Evolutionary conservation across 1,140 invertebrate species (phyloP).

Genomic region (Chelonus insularis): DNA sequence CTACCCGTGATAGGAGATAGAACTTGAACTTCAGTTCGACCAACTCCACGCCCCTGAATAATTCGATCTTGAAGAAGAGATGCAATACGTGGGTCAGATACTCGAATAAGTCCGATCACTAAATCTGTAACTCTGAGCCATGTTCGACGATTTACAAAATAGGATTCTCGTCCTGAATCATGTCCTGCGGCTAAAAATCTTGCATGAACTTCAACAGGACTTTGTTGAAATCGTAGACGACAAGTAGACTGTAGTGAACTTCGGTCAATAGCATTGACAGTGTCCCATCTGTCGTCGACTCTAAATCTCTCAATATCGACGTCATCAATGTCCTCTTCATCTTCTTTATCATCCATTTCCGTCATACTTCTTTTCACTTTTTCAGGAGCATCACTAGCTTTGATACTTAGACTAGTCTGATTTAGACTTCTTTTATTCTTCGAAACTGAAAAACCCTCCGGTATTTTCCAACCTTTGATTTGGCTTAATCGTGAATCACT

Average conservation of each 20-base stretch:
- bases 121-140: slow-evolving; percentile 88
- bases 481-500: slow-evolving; percentile 88
- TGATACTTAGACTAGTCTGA: slow-evolving; percentile 31
- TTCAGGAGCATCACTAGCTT: slow-evolving; percentile 21
- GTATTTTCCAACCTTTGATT: slow-evolving; percentile 86
- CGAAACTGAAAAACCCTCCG: slow-evolving; percentile 67
- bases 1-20: slow-evolving; percentile 89
- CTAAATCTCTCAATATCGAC: slow-evolving; percentile 38
- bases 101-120: slow-evolving; percentile 78
- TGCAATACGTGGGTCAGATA: slow-evolving; percentile 88
- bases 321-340: slow-evolving; percentile 40
- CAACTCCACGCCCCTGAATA: slow-evolving; percentile 84
- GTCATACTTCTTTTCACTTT: slow-evolving; percentile 38
- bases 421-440: slow-evolving; percentile 57
- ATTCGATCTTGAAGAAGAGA: slow-evolving; percentile 77
- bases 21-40: slow-evolving; percentile 90
- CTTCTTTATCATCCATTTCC: slow-evolving; percentile 35
- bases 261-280: slow-evolving; percentile 56
- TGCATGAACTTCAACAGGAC: slow-evolving; percentile 86
- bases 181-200: slow-evolving; percentile 88
- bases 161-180: slow-evolving; percentile 86
- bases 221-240: slow-evolving; percentile 85
- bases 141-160: slow-evolving; percentile 85
- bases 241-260: slow-evolving; percentile 63
- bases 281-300: slow-evolving; percentile 59